Conservation (phyloP, 2,797 vertebrate species). For the Sciurus vulgaris region DNA sequence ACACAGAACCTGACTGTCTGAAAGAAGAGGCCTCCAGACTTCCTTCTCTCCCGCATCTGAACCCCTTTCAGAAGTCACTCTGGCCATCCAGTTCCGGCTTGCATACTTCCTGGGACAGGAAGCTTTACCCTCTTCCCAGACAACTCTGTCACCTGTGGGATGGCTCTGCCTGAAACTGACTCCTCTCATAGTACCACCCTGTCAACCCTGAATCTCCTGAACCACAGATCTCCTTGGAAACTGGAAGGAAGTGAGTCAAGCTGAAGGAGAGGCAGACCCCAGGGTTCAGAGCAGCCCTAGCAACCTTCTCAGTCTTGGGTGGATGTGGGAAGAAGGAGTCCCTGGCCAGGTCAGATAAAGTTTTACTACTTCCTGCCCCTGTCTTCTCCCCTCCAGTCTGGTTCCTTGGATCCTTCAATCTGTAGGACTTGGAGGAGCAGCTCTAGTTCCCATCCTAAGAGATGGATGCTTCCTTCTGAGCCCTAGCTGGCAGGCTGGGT, state of each 20-base stretch:
- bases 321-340: background rate
- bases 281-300: slow-evolving; percentile 14
- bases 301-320: background rate
- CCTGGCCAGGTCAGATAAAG: background rate
- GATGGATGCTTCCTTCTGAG: background rate
- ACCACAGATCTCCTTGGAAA: slow-evolving; percentile 46
- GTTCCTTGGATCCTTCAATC: background rate
- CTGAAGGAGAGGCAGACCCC: background rate
- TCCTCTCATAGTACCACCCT: background rate
- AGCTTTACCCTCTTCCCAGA: slow-evolving; percentile 24
- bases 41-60: background rate
- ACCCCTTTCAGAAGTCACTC: background rate
- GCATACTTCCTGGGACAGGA: background rate
- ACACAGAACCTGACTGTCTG: background rate
- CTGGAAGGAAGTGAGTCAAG: slow-evolving; percentile 20
- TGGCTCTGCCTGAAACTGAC: background rate
- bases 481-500: background rate
- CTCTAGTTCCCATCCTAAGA: background rate
- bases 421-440: background rate
- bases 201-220: slow-evolving; percentile 17
- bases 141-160: background rate
- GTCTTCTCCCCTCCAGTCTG: background rate
- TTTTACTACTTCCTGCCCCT: background rate
- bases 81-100: background rate
- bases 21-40: background rate